Base-by-base conservation (phyloP, 2,888 invertebrate species). In the Orthonevra nobilis region DNA sequence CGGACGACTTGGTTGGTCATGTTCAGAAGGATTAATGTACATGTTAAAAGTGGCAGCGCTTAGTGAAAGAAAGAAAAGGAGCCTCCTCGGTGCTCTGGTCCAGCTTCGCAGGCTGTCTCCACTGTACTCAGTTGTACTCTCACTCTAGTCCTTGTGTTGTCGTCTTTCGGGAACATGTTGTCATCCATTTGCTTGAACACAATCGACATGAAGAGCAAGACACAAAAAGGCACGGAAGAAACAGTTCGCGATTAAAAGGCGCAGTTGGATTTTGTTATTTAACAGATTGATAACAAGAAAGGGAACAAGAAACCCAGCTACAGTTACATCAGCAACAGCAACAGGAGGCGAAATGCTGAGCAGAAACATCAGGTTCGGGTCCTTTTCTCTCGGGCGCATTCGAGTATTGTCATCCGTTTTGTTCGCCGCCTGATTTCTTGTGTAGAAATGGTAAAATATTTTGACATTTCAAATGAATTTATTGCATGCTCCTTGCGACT, bases 21-120 rank as follows among this genome's bases (percentile, higher is more conserved):
- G 79, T 81, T 74, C 68, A 42, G 68, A 74, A 81, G 81, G 73
- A 81, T 81, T 81, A 81, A 81, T 81, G 81, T 74, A 81, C 81
- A 81, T 74, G 74, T 81, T 81, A 81, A 68, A 58, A 68, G 74
- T 81, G 73, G 68, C 74, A 81, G 60, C 20, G 42, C 48, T 54
- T 15, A 44, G 15, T 10, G 66, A 58, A 17, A 58, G 56, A 46
- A 54, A 66, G 52, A 56, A 26, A 54, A 54, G 23, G 20, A 12
- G 36, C 5, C 42, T 1, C n/a, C 14, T 14, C 23, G 19, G 36
- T n/a, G n/a, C 32, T 15, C 26, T 48, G n/a, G n/a, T n/a, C n/a
- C n/a, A n/a, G n/a, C n/a, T n/a, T n/a, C n/a, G n/a, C 10, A 6
- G 20, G 10, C 28, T 28, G 73, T 56, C 44, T 19, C 61, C 23